Percentiles rank a stretch among this genome's conserved stretches.
phyloP scores from a whole-genome alignment of 2,888 invertebrate genomes.

The Leptura quadrifasciata region DNA sequence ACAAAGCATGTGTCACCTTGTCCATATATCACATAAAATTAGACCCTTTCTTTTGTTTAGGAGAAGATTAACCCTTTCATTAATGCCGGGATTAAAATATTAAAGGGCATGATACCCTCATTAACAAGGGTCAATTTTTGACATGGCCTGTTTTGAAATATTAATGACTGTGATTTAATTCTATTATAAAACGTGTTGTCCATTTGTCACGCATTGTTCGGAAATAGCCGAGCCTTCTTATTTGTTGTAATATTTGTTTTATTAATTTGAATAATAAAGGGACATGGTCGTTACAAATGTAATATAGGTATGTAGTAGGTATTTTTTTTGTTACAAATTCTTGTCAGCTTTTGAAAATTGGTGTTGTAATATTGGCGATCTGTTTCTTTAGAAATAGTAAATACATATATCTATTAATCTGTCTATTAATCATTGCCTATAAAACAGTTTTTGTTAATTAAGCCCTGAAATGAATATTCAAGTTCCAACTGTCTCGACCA shows the following conservation, averaged over 20 bases:
- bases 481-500: too few species aligned
- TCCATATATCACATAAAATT: conserved; percentile 56
- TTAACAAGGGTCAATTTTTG: conserved; percentile 71
- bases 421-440: too few species aligned
- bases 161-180: conserved; percentile 67
- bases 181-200: conserved; percentile 66
- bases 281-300: conserved; percentile 22
- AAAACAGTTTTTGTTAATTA: too few species aligned
- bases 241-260: conserved; percentile 59
- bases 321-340: conserved; percentile 12
- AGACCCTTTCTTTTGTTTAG: conserved; percentile 60
- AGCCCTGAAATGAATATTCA: too few species aligned
- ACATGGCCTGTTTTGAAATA: conserved; percentile 64
- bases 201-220: conserved; percentile 73
- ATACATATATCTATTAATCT: too few species aligned
- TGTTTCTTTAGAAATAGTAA: too few species aligned
- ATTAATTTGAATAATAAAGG: conserved; percentile 59
- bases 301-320: neutral
- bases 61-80: conserved; percentile 51
- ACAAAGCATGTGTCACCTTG: conserved; percentile 59
- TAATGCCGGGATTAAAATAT: conserved; percentile 61
- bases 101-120: conserved; percentile 68
- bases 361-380: neutral
- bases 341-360: neutral
- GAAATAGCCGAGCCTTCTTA: conserved; percentile 60